Evolutionary conservation across 2,888 invertebrate species (phyloP).

Genomic region (Sinopyrophorus schimmeli): DNA sequence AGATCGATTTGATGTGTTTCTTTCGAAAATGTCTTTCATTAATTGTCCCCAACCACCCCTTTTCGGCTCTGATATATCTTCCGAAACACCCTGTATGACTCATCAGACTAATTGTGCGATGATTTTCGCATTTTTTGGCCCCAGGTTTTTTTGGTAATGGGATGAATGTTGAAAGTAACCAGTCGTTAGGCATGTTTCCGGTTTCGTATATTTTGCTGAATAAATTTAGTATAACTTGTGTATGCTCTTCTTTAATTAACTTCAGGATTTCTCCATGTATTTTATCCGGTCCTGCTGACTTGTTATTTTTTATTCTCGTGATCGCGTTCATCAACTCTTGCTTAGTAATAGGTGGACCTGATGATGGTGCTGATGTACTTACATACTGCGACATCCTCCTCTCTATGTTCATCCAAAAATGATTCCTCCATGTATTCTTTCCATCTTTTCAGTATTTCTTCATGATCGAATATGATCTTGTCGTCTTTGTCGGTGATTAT

Average conservation of each 20-base stretch:
- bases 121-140: slow-evolving; percentile 6
- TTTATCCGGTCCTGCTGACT: slow-evolving; percentile 20
- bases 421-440: slow-evolving; percentile 7
- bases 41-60: no score
- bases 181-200: slow-evolving; percentile 13
- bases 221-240: slow-evolving; percentile 5
- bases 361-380: no score
- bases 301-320: slow-evolving; percentile 18
- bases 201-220: slow-evolving; percentile 24
- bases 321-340: slow-evolving; percentile 12
- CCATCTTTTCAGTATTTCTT: slow-evolving; percentile 4
- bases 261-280: slow-evolving; percentile 17
- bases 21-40: no score
- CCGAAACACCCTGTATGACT: no score
- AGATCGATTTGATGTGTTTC: no score
- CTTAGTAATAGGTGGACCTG: slow-evolving; percentile 1
- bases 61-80: no score
- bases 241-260: slow-evolving; percentile 12
- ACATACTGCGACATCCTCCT: no score
- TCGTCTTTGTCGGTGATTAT: slow-evolving; percentile 6
- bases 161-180: slow-evolving; percentile 13
- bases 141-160: slow-evolving; percentile 8
- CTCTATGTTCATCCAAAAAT: slow-evolving; percentile 1
- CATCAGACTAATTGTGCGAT: slow-evolving; percentile 7
- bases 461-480: slow-evolving; percentile 3